A percentile compares a stretch with the other conserved stretches of the same genome.
phyloP scores from a whole-genome alignment of 2,888 invertebrate species.

The Odontothrips loti region DNA sequence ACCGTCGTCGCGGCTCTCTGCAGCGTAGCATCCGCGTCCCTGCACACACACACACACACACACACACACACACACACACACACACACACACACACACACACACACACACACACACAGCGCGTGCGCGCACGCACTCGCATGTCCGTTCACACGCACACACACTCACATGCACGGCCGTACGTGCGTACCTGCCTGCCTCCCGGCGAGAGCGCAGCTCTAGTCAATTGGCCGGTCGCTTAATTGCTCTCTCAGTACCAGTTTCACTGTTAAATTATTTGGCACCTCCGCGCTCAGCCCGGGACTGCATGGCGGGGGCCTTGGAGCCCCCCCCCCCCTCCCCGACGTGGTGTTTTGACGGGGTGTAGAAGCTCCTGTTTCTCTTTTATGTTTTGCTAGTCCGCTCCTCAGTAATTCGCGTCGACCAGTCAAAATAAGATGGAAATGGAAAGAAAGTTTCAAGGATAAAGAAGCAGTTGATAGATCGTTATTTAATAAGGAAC shows the following conservation, averaged over 20 bases:
- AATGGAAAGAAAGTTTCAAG: too few species aligned
- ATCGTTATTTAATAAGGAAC: too few species aligned
- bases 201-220: neutral
- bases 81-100: neutral
- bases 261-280: conserved; percentile 11
- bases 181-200: neutral
- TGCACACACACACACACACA: neutral
- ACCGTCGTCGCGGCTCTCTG: neutral
- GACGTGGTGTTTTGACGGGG: neutral
- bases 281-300: neutral
- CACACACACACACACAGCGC: neutral
- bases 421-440: too few species aligned
- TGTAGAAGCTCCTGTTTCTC: too few species aligned
- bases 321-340: neutral
- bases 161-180: neutral
- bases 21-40: neutral
- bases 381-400: too few species aligned
- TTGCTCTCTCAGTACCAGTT: neutral
- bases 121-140: neutral
- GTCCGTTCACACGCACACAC: neutral
- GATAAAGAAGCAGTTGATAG: too few species aligned
- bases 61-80: neutral
- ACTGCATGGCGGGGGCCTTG: neutral
- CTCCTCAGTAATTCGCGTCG: too few species aligned
- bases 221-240: neutral